Conservation (phyloP, 2,113 vertebrate genomes). For the Mugil cephalus region DNA sequence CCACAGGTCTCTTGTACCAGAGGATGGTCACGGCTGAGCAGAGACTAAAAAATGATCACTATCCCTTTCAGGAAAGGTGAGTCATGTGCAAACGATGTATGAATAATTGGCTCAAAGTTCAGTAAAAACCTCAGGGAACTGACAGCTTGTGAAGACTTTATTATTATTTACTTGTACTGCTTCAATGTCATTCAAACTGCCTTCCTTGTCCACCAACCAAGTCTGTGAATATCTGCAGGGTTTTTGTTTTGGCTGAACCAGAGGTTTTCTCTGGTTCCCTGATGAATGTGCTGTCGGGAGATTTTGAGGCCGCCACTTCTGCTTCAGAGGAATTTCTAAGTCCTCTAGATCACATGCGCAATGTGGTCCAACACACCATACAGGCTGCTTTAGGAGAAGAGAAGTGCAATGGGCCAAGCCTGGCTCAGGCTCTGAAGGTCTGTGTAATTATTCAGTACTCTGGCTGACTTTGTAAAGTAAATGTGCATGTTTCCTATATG, state of each 20-base stretch:
- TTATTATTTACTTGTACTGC: background rate
- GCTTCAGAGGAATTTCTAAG: constrained; percentile 55
- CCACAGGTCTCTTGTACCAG: constrained; percentile 88
- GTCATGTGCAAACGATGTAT: constrained; percentile 38
- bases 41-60: constrained; percentile 84
- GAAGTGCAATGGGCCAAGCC: constrained; percentile 67
- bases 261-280: constrained; percentile 87
- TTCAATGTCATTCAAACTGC: background rate
- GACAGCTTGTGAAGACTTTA: background rate
- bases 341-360: constrained; percentile 84
- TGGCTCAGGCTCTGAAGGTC: constrained; percentile 88
- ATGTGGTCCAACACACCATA: constrained; percentile 86
- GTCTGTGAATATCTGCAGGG: constrained; percentile 74
- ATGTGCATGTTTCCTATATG: background rate
- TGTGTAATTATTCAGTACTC: constrained; percentile 3
- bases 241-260: constrained; percentile 93
- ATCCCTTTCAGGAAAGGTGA: constrained; percentile 90
- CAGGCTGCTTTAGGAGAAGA: constrained; percentile 86
- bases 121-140: background rate
- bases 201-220: background rate
- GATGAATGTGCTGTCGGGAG: constrained; percentile 80
- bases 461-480: background rate
- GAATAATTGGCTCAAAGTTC: background rate
- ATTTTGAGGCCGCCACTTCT: constrained; percentile 80
- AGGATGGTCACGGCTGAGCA: constrained; percentile 91